Conservation (phyloP, 2,797 vertebrate genomes). For the Phoxinus dragarum region DNA sequence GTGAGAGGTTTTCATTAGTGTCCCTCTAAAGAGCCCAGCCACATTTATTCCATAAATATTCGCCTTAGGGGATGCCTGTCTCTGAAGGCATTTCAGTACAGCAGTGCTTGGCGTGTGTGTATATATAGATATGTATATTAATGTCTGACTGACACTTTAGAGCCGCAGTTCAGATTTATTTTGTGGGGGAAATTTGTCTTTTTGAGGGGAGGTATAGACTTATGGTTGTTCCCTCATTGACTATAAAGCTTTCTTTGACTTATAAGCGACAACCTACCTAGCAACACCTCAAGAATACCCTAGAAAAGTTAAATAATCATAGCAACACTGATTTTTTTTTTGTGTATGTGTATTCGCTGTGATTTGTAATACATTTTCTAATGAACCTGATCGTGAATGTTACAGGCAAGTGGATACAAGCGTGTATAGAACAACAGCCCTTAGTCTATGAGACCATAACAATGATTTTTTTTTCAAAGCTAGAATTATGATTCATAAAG, state of each 20-base stretch:
- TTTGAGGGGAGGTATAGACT: background rate
- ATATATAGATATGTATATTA: conserved; percentile 12
- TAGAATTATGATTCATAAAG: background rate
- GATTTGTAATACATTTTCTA: conserved; percentile 3
- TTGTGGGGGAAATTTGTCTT: background rate
- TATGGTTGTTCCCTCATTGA: background rate
- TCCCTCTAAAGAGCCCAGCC: conserved; percentile 44
- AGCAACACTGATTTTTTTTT: background rate
- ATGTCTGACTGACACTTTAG: conserved; percentile 13
- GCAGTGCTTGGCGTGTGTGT: background rate
- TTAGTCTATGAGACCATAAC: background rate
- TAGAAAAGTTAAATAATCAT: background rate
- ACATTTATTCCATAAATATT: conserved; percentile 57
- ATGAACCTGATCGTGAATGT: background rate
- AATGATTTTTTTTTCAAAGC: background rate
- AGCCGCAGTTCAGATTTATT: background rate
- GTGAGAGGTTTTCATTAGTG: conserved; percentile 58
- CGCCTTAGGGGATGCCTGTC: conserved; percentile 44
- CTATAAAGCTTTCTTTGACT: background rate
- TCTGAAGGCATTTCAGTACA: conserved; percentile 40
- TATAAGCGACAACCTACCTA: background rate
- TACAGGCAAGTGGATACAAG: background rate
- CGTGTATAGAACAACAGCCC: background rate
- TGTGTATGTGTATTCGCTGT: background rate
- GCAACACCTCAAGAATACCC: background rate